Conservation (phyloP, 2,797 vertebrate species). For the Poeciliopsis turneri region DNA sequence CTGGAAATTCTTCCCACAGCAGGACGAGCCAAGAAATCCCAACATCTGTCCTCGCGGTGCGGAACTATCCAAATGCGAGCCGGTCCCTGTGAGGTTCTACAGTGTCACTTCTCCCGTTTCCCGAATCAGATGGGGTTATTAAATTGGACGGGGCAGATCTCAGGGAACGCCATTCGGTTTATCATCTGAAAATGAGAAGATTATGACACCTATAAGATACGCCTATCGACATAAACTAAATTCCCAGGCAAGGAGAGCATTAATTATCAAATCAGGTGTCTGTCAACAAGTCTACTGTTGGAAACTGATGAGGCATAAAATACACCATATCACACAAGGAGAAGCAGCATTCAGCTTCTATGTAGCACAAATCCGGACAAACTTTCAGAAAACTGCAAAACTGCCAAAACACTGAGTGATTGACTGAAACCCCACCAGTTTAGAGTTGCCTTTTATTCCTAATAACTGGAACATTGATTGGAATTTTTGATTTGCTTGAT, state of each 20-base stretch:
- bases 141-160: background rate
- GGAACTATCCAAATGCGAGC: background rate
- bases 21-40: background rate
- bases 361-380: too few relatives aligned
- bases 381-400: too few relatives aligned
- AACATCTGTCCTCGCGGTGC: background rate
- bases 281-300: background rate
- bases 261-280: background rate
- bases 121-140: conserved; percentile 27
- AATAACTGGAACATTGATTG: too few relatives aligned
- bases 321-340: background rate
- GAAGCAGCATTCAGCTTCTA: too few relatives aligned
- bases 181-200: background rate
- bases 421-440: too few relatives aligned
- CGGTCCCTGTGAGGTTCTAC: background rate
- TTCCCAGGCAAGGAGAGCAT: too few relatives aligned
- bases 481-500: too few relatives aligned
- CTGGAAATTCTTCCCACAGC: background rate
- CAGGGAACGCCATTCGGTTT: background rate
- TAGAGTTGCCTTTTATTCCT: too few relatives aligned
- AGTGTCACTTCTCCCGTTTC: conserved; percentile 30
- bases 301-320: background rate
- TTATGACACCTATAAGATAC: background rate
- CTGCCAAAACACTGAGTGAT: too few relatives aligned
- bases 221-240: background rate